Conservation (phyloP, 2,797 vertebrate genomes). For the Anniella stebbinsi region DNA sequence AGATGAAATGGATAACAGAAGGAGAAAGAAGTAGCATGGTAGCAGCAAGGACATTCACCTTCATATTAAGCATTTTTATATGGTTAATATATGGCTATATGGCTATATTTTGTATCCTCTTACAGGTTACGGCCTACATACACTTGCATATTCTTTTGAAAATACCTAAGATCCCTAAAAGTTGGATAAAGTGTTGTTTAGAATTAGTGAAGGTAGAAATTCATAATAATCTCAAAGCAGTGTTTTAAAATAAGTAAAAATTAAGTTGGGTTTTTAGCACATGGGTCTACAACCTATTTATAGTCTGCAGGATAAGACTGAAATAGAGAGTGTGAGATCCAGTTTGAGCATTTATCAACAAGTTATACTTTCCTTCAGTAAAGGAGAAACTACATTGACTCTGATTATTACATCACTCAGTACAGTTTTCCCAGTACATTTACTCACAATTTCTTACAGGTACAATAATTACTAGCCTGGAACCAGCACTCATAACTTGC, state of each 20-base stretch:
- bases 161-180: not conserved
- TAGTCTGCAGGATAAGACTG: not conserved
- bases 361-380: not conserved
- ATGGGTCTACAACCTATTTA: not conserved
- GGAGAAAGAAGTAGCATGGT: not conserved
- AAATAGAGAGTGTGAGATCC: not conserved
- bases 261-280: not conserved
- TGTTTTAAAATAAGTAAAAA: not conserved
- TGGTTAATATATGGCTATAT: no score
- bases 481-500: not conserved
- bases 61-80: not conserved
- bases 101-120: not conserved
- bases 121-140: not conserved
- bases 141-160: not conserved
- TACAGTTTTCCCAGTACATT: not conserved
- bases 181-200: not conserved
- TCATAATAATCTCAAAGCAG: not conserved
- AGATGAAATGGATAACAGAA: not conserved
- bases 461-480: not conserved
- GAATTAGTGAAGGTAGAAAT: not conserved
- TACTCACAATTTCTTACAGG: not conserved
- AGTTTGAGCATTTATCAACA: not conserved
- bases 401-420: not conserved
- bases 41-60: not conserved
- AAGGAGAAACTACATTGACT: not conserved